These are phyloP conservation scores for Syngnathus scovelli DNA, from an alignment of 2,113 vertebrate species.

Conservation along the genomic window DNA sequence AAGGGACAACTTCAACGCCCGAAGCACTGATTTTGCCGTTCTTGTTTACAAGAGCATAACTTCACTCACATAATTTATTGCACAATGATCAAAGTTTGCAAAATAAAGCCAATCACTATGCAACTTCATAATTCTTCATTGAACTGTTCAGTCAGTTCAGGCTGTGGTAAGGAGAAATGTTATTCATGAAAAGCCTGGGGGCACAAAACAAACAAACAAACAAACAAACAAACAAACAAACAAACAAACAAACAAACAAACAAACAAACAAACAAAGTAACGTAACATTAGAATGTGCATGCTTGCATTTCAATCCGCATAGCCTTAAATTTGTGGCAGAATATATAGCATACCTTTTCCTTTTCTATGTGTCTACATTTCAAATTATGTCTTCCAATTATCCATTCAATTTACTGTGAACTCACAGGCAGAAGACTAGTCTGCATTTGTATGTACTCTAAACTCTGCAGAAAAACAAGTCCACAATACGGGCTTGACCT, in stretches of 20 bases:
- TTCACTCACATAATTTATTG: not conserved
- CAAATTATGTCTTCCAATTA: constrained; percentile 14
- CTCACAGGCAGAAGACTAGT: constrained; percentile 5
- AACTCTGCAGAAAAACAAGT: constrained; percentile 29
- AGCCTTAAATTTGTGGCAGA: not conserved
- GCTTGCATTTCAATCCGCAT: too few relatives aligned
- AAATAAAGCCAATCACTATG: not conserved
- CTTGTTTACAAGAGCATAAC: not conserved
- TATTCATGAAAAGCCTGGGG: not conserved
- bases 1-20: not conserved
- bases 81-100: not conserved
- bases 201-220: too few relatives aligned
- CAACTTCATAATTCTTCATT: not conserved
- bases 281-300: too few relatives aligned
- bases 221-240: too few relatives aligned
- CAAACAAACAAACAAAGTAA: too few relatives aligned
- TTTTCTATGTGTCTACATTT: not conserved
- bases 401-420: constrained; percentile 16
- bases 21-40: not conserved
- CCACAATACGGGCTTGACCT: constrained; percentile 28
- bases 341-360: not conserved
- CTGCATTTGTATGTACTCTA: constrained; percentile 32
- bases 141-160: not conserved
- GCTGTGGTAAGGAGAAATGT: not conserved
- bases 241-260: too few relatives aligned